A percentile compares a stretch with the other conserved stretches of the same genome.
These are phyloP conservation scores for Melanotaenia nigrans DNA, from an alignment of 2,797 vertebrate genomes.

Conservation along the genomic window DNA sequence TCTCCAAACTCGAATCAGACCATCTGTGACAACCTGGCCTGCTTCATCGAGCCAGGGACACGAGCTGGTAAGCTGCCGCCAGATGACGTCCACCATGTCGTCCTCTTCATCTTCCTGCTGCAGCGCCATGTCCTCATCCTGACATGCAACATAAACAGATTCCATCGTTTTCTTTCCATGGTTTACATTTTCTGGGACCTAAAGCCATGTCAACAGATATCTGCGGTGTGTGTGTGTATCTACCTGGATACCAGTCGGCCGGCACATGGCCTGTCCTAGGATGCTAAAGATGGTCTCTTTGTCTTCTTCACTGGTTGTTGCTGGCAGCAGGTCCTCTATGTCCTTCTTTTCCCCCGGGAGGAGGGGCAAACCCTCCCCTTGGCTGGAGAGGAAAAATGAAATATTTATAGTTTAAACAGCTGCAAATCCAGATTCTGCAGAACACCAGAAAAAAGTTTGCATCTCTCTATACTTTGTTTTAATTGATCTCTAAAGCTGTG, in stretches of 20 bases:
- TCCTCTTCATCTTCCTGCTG: conserved; percentile 95
- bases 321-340: conserved; percentile 92
- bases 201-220: too few species aligned
- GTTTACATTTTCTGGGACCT: too few species aligned
- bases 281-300: conserved; percentile 94
- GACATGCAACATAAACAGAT: background rate
- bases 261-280: conserved; percentile 97
- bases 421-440: too few species aligned
- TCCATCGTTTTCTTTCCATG: too few species aligned
- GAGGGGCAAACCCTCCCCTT: conserved; percentile 95
- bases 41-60: conserved; percentile 95
- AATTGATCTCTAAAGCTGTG: too few species aligned
- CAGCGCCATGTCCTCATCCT: conserved; percentile 98
- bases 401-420: background rate
- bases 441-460: too few species aligned
- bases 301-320: conserved; percentile 89
- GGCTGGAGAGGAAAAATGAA: conserved; percentile 76
- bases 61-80: conserved; percentile 90
- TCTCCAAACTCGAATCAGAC: conserved; percentile 95
- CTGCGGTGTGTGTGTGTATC: background rate
- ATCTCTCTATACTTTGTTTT: too few species aligned
- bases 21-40: conserved; percentile 90
- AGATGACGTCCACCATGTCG: conserved; percentile 97
- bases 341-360: conserved; percentile 92
- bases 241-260: conserved; percentile 96